Evolutionary conservation across 2,888 invertebrate species (phyloP).

Genomic region (Chloroclysta siterata): DNA sequence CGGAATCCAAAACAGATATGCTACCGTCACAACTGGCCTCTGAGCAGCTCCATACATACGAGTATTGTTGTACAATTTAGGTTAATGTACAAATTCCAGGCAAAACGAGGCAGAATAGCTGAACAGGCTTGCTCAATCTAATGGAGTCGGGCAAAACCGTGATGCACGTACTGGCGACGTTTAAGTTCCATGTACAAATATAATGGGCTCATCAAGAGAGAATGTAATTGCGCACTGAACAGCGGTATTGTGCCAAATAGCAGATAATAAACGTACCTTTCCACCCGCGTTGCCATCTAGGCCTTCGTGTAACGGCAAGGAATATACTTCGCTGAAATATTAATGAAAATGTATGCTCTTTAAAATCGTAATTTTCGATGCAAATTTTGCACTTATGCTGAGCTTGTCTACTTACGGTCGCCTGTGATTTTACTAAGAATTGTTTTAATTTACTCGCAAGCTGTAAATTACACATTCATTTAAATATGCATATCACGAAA

Average conservation of each 20-base stretch:
- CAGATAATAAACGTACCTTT: slow-evolving; percentile 63
- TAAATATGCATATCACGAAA: neutral
- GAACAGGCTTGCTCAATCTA: slow-evolving; percentile 41
- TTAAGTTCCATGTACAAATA: slow-evolving; percentile 49
- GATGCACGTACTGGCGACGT: slow-evolving; percentile 47
- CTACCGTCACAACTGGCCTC: slow-evolving; percentile 14
- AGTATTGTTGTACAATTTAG: slow-evolving; percentile 38
- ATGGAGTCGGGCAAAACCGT: slow-evolving; percentile 40
- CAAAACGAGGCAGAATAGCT: slow-evolving; percentile 44
- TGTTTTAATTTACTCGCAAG: neutral
- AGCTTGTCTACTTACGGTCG: neutral
- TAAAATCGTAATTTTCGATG: slow-evolving; percentile 26
- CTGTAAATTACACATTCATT: neutral
- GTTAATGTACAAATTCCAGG: slow-evolving; percentile 43
- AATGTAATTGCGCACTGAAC: slow-evolving; percentile 53
- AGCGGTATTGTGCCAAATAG: slow-evolving; percentile 61
- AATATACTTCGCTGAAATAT: slow-evolving; percentile 52
- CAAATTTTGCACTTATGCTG: slow-evolving; percentile 8
- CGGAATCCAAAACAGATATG: slow-evolving; percentile 12
- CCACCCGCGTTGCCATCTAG: slow-evolving; percentile 70
- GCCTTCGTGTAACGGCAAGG: slow-evolving; percentile 63
- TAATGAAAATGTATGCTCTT: slow-evolving; percentile 29
- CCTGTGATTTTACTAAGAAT: slow-evolving; percentile 2
- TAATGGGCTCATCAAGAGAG: slow-evolving; percentile 60
- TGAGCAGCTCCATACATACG: slow-evolving; percentile 25